Conservation (phyloP, 2,113 vertebrate genomes). For the Holacanthus passer region DNA sequence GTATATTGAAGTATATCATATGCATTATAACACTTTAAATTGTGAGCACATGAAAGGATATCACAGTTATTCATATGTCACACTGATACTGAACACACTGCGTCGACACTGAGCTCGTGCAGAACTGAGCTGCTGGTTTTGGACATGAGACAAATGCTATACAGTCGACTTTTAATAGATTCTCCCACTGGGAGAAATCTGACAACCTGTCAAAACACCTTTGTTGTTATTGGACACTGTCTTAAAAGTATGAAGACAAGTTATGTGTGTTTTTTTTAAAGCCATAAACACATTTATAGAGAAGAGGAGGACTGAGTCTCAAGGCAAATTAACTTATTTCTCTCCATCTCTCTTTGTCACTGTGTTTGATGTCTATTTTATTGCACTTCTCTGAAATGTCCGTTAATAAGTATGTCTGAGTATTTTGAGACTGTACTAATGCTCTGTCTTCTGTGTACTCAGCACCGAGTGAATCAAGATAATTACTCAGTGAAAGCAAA, state of each 20-base stretch:
- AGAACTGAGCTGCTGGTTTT: slow-evolving; percentile 35
- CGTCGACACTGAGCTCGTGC: slow-evolving; percentile 45
- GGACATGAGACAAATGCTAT: slow-evolving; percentile 53
- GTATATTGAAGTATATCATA: no score
- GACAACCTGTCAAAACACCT: slow-evolving; percentile 74
- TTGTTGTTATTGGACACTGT: slow-evolving; percentile 57
- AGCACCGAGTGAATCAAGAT: not conserved
- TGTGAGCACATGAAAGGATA: not conserved
- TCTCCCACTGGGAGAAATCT: slow-evolving; percentile 60
- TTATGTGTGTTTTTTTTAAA: slow-evolving; percentile 33
- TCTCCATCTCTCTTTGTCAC: slow-evolving; percentile 34
- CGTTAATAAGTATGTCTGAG: slow-evolving; percentile 22
- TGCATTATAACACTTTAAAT: not conserved
- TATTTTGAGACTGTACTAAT: slow-evolving; percentile 25
- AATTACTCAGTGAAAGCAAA: slow-evolving; percentile 19
- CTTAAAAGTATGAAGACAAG: slow-evolving; percentile 40
- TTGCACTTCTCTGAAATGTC: slow-evolving; percentile 24
- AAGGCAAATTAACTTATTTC: slow-evolving; percentile 34
- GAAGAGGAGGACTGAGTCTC: slow-evolving; percentile 9
- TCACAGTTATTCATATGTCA: not conserved
- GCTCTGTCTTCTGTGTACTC: slow-evolving; percentile 15
- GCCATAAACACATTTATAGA: slow-evolving; percentile 45
- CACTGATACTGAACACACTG: not conserved
- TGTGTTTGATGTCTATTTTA: slow-evolving; percentile 53
- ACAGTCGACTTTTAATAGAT: slow-evolving; percentile 69